Evolutionary conservation across 2,113 vertebrate genomes (phyloP), one percentile per base, ranked within the genome.

Genomic region (Tauraco erythrolophus): DNA sequence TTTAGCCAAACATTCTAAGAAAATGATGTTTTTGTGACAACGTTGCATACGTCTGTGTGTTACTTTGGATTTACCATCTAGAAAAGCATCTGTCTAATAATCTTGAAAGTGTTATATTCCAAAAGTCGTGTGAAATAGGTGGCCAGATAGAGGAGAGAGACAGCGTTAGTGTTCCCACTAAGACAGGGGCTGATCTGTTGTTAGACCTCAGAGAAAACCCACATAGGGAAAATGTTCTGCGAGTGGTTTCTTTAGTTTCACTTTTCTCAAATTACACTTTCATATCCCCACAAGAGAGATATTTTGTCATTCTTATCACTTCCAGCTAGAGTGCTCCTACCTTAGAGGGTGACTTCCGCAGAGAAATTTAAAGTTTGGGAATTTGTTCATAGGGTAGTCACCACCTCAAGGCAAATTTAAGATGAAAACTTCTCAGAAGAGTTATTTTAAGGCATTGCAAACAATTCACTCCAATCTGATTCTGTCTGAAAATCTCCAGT

Each of bases 391-490:
- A 51, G 24, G 27, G 30, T 15, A 60, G 19, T 19, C 66, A 51
- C 33, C 61, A 48, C 19, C 39, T 48, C 46, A 28, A 76, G 35
- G 53, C 17, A 68, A 78, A 86, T 65, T 58, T 41, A 22, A 79
- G 82, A 74, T 4, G 18, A 58, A 90, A 76, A 80, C 21, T 77
- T 90, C 88, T 71, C 68, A 56, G 48, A 83, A 89, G 56, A 48
- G 14, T 48, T 90, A 50, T 86, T 91, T 86, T 75, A 91, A 91
- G 41, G 48, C 64, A 60, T 6, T 31, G n/a, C 56, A 84, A 86
- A 39, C 54, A 70, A 46, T 54, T 74, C n/a, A 23, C 41, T 46
- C 7, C 18, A 7, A 51, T 61, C 7, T 7, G 48, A 70, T 74
- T 56, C 75, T 78, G 35, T 19, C 82, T 91, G 75, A 41, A 90